phyloP scores from a whole-genome alignment of 35 echinoderm and acorn worm species.

The Apostichopus japonicus region DNA sequence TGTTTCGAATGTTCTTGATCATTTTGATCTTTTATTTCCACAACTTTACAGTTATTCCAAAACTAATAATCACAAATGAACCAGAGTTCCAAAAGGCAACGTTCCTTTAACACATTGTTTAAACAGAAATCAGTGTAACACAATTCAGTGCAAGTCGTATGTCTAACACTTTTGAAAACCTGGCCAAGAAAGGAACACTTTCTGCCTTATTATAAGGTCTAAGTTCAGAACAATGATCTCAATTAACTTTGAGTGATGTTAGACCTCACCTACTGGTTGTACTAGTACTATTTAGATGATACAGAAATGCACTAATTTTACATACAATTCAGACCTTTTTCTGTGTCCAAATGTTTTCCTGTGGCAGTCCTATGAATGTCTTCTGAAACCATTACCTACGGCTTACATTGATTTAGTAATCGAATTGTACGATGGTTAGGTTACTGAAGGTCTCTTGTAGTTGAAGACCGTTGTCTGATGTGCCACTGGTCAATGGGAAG shows the following conservation, averaged over 20 bases:
- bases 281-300: no score
- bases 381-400: neutral
- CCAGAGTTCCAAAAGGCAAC: neutral
- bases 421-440: neutral
- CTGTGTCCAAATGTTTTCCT: no score
- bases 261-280: no score
- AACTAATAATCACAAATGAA: neutral
- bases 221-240: no score
- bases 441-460: neutral
- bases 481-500: neutral
- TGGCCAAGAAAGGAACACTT: neutral
- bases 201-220: no score
- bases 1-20: slow-evolving; percentile 59
- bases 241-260: no score
- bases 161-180: neutral
- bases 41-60: neutral
- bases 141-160: neutral
- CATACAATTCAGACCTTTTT: no score
- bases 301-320: no score
- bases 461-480: neutral
- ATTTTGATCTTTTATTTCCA: slow-evolving; percentile 10
- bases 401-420: neutral
- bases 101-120: neutral
- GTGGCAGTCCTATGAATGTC: neutral
- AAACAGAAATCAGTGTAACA: neutral